Conservation (phyloP, 2,113 vertebrate species). For the Apteryx owenii region DNA sequence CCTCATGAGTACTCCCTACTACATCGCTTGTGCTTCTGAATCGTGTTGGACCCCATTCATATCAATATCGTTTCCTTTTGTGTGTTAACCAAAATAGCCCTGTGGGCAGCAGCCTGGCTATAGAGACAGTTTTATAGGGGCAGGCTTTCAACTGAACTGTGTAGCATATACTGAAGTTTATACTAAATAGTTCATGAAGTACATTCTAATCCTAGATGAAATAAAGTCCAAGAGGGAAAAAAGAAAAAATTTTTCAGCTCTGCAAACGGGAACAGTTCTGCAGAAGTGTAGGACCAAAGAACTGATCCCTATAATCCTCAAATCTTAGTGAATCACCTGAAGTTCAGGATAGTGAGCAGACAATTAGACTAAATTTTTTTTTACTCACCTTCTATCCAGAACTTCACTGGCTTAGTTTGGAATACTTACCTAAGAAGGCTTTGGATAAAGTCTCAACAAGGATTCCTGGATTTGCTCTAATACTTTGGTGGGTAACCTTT, state of each 20-base stretch:
- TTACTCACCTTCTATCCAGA: not conserved
- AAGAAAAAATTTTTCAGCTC: not conserved
- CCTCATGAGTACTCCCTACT: not conserved
- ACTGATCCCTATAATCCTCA: not conserved
- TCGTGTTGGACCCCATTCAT: accelerated
- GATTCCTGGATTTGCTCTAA: not conserved
- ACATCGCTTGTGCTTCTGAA: not conserved
- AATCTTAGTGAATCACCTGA: not conserved
- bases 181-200: not conserved
- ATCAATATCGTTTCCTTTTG: not conserved
- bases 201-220: not conserved
- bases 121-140: not conserved
- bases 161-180: not conserved
- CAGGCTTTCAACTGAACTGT: accelerated
- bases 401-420: not conserved
- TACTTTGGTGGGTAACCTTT: not conserved
- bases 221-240: not conserved
- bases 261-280: not conserved
- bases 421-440: not conserved
- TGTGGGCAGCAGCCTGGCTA: not conserved
- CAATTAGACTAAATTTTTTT: not conserved
- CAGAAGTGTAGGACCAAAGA: not conserved
- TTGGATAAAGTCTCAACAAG: not conserved
- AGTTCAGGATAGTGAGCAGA: not conserved
- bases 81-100: not conserved